A percentile compares a stretch with the other conserved stretches of the same genome.
phyloP scores from a whole-genome alignment of 2,113 vertebrate species.

The Ctenomys sociabilis region DNA sequence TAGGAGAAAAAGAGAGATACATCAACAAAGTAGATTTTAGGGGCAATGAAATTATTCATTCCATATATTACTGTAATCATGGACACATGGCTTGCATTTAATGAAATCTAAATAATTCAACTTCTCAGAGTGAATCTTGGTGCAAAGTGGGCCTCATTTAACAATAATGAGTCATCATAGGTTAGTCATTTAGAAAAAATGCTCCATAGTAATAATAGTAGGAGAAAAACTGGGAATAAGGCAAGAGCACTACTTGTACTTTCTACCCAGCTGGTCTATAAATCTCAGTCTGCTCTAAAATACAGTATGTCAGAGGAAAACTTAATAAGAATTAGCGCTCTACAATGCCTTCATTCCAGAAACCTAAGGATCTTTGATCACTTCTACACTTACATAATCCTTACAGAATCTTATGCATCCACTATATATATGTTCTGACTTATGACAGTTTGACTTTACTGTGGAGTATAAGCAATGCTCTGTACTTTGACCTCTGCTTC shows the following conservation, averaged over 20 bases:
- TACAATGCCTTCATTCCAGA: neutral
- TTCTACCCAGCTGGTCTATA: neutral
- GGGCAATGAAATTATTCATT: neutral
- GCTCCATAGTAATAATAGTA: neutral
- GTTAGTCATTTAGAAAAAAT: neutral
- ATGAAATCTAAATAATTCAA: neutral
- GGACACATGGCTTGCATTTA: neutral
- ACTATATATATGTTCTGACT: neutral
- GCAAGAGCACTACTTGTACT: neutral
- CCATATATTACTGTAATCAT: neutral
- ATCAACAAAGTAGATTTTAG: neutral
- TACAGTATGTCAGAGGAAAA: neutral
- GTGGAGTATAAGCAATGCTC: too few relatives aligned
- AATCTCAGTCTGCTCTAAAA: neutral
- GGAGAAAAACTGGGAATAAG: neutral
- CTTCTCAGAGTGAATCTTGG: neutral
- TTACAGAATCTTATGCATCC: neutral
- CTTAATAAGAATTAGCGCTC: neutral
- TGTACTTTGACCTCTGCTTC: neutral
- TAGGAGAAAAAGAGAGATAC: neutral
- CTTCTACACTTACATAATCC: neutral
- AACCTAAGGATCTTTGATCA: neutral
- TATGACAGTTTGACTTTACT: neutral
- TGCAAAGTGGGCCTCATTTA: neutral
- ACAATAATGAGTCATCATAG: neutral